Base-by-base conservation (phyloP, 2,797 vertebrate genomes). In the Paguma larvata region DNA sequence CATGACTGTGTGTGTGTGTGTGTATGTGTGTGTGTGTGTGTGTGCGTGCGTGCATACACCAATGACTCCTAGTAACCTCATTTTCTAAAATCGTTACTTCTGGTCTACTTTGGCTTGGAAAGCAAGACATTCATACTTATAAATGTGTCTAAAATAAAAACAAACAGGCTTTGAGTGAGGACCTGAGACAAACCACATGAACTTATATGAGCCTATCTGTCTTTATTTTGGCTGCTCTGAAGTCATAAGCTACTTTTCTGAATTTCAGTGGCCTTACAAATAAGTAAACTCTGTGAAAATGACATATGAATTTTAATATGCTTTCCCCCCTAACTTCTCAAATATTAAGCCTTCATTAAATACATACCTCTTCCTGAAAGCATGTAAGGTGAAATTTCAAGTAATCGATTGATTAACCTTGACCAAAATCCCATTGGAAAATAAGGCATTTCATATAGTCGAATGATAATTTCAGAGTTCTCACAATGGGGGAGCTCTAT, bases 361-460 rank as follows among this genome's bases (percentile, higher is more conserved):
- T 78, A 97, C 97, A 12, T 98, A 99, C 99, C 99, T 99, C 98
- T 99, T 98, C 99, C 99, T 96, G 97, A 98, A 2, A 99, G 99
- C 99, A 99, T 98, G 93, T 99, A 99, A 6, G 99, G 98, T 8
- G 99, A 99, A 95, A 99, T 99, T 98, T 99, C 99, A 96, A 99
- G 99, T 30, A 99, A 98, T 27, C 99, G 99, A 98, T 98, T 99
- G 98, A 99, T 99, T 97, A 99, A 99, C 51, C 99, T 99, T 10
- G 99, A 99, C 99, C 99, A 99, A 98, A 99, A 99, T 94, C 99
- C 99, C 99, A 99, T 99, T 46, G 99, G 99, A 98, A 99, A 99
- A 97, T 99, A 99, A 0, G 99, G 99, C 99, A 99, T 99, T 98
- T 99, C 99, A 84, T 99, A 99, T 2, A 99, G 98, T 87, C 99